phyloP scores from a whole-genome alignment of 2,797 vertebrate genomes.

The Sebastolobus altivelis region DNA sequence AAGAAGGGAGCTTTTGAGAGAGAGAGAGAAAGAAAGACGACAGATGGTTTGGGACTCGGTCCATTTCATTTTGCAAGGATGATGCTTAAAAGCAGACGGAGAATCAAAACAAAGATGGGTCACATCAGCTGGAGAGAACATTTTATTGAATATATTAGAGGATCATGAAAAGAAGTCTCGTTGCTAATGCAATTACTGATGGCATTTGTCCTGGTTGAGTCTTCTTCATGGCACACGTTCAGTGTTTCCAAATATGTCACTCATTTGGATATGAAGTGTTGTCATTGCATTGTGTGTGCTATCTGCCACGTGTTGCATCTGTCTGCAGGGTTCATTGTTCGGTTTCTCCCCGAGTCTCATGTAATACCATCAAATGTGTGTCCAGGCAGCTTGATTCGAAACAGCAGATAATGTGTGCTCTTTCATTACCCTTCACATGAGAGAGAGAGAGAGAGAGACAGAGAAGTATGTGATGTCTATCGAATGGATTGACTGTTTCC shows the following conservation, averaged over 20 bases:
- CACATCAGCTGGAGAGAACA: conserved; percentile 36
- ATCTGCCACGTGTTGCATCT: conserved; percentile 48
- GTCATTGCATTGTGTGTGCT: conserved; percentile 24
- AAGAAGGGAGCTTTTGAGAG: conserved; percentile 40
- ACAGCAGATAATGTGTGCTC: conserved; percentile 44
- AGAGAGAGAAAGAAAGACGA: conserved; percentile 18
- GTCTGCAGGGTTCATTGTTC: conserved; percentile 56
- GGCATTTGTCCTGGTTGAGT: conserved; percentile 37
- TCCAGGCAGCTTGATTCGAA: conserved; percentile 63
- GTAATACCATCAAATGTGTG: conserved; percentile 62
- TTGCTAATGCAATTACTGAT: conserved; percentile 46
- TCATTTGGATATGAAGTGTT: conserved; percentile 50
- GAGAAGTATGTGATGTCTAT: conserved; percentile 56
- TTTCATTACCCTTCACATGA: conserved; percentile 54
- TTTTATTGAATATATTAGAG: conserved; percentile 39
- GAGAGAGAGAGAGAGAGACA: conserved; percentile 10
- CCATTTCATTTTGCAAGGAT: conserved; percentile 32
- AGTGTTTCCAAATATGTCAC: conserved; percentile 45
- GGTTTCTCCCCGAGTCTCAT: conserved; percentile 33
- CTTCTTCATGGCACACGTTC: conserved; percentile 31
- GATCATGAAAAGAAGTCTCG: conserved; percentile 34
- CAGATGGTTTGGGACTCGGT: conserved; percentile 31
- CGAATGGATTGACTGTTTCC: conserved; percentile 66
- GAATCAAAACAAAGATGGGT: conserved; percentile 64
- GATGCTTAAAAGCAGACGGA: conserved; percentile 45